Conservation (phyloP, 2,888 invertebrate genomes). For the Cremastinae sp. region DNA sequence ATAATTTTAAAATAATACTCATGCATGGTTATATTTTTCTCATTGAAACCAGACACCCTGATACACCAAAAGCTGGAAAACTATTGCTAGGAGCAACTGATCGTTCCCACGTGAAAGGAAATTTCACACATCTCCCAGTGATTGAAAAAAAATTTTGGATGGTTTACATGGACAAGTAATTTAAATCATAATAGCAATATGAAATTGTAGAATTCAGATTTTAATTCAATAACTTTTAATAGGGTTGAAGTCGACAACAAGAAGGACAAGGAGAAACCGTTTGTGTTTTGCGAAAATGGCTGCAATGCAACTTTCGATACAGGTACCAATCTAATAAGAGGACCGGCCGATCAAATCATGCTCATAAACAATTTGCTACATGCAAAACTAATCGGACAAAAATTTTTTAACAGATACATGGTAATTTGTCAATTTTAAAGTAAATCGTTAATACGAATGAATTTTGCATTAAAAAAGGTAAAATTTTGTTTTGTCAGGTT, state of each 20-base stretch:
- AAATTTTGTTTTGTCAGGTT: slow-evolving; percentile 77
- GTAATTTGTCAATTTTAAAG: slow-evolving; percentile 59
- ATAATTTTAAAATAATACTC: too few species aligned
- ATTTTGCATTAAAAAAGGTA: too few species aligned
- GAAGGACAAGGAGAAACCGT: slow-evolving; percentile 66
- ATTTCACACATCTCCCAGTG: slow-evolving; percentile 84
- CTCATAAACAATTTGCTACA: slow-evolving; percentile 78
- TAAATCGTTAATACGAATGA: too few species aligned
- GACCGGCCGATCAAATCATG: slow-evolving; percentile 77
- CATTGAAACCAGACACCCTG: slow-evolving; percentile 81
- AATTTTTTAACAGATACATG: slow-evolving; percentile 65
- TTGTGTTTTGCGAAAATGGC: slow-evolving; percentile 74
- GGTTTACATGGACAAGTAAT: slow-evolving; percentile 85
- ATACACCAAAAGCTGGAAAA: slow-evolving; percentile 82
- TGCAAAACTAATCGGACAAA: slow-evolving; percentile 69
- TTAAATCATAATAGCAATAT: slow-evolving; percentile 30
- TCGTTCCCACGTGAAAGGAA: slow-evolving; percentile 83
- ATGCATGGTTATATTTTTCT: slow-evolving; percentile 4
- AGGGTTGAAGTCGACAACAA: slow-evolving; percentile 64
- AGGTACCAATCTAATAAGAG: slow-evolving; percentile 79
- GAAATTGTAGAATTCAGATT: not conserved
- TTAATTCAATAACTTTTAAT: slow-evolving; percentile 25
- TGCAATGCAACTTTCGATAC: slow-evolving; percentile 80
- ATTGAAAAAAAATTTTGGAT: slow-evolving; percentile 85
- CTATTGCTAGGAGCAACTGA: slow-evolving; percentile 85